Evolutionary conservation across 2,888 invertebrate genomes (phyloP), one percentile per base, ranked within the genome.

Genomic region (Aphodius granarius): DNA sequence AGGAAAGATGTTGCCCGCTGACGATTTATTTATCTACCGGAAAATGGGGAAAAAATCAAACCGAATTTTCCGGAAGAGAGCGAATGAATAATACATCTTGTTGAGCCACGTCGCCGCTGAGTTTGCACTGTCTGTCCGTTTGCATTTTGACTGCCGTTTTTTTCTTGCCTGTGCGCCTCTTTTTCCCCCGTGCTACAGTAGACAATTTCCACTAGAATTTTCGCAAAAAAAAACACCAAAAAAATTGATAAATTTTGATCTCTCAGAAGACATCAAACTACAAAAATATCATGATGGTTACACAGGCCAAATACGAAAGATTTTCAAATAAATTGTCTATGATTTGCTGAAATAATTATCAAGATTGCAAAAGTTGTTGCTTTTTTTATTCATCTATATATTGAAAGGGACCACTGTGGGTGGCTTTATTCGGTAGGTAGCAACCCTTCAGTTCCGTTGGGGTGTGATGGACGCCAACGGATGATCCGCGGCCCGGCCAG

Each of bases 51-150:
- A 68, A 68, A 68, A 68, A 68, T 20, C 68, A 68, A 68, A 22
- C 22, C 20, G 68, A 68, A 68, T 68, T 68, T 68, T 68, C 68
- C 68, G 22, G 21, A 21, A 21, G 68, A 68, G 22, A 68, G 68
- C 21, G 68, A 68, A 68, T 68, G 68, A 68, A 68, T 68, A 68
- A 68, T 68, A 68, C 22, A 68, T 68, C 68, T 68, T 68, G 22
- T 20, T 68, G 68, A 21, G 22, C 22, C 43, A 13, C 43, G 43
- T 43, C 43, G 43, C 43, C 68, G 68, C 68, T 68, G 68, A 68
- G 68, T 68, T 68, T 68, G 68, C 68, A 68, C 68, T 68, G 68
- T 68, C 68, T 68, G 68, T 22, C 68, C 20, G 68, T 68, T 68
- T 68, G 68, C 68, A 68, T 68, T 22, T 68, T 21, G 22, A 68